phyloP scores from a whole-genome alignment of 2,888 invertebrate genomes.

The Tyria jacobaeae region DNA sequence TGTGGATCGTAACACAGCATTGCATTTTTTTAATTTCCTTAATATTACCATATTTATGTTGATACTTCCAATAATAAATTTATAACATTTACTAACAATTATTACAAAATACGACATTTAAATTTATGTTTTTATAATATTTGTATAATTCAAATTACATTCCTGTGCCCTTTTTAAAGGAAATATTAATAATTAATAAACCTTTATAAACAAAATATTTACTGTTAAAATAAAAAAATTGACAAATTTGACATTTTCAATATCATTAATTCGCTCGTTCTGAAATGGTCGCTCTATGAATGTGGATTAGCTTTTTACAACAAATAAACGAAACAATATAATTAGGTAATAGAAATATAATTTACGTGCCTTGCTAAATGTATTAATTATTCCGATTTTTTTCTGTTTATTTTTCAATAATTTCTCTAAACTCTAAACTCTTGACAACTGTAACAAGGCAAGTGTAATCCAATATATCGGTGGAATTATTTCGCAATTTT shows the following conservation, averaged over 20 bases:
- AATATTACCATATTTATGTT: neutral
- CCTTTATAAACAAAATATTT: constrained; percentile 4
- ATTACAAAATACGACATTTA: neutral
- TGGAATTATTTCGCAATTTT: too few species aligned
- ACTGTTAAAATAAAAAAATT: neutral
- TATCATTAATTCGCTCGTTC: constrained; percentile 10
- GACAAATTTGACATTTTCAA: neutral
- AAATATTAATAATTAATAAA: too few species aligned
- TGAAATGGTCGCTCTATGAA: constrained; percentile 12
- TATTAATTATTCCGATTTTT: constrained; percentile 31
- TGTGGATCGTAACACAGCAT: too few species aligned
- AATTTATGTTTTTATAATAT: neutral
- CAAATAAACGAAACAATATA: constrained; percentile 35
- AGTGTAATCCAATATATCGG: too few species aligned
- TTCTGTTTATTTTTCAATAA: neutral
- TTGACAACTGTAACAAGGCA: constrained; percentile 5
- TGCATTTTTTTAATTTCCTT: too few species aligned
- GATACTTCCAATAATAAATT: neutral
- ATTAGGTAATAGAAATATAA: constrained; percentile 43
- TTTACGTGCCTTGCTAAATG: constrained; percentile 52
- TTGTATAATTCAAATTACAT: neutral
- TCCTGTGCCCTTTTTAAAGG: neutral
- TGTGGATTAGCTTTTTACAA: constrained; percentile 34
- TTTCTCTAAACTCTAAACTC: too few species aligned
- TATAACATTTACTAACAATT: neutral